Percentiles rank a stretch among this genome's conserved stretches.
phyloP scores from a whole-genome alignment of 2,888 invertebrate species.

The Caradrina clavipalpis region DNA sequence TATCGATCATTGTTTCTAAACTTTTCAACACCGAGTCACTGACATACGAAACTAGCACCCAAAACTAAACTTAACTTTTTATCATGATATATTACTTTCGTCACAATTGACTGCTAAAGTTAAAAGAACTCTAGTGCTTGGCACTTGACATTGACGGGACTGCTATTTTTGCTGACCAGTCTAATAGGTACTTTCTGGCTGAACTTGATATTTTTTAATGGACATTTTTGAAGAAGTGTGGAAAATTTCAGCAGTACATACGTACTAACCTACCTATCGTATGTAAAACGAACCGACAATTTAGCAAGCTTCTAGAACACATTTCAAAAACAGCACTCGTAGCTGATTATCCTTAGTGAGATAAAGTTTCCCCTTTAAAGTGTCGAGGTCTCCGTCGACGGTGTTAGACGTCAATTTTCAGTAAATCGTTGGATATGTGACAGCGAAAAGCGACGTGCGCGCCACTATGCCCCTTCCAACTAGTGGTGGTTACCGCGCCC shows the following conservation, averaged over 20 bases:
- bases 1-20: constrained; percentile 34
- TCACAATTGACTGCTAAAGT: constrained; percentile 23
- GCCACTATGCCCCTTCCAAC: constrained; percentile 55
- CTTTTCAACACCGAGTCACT: constrained; percentile 7
- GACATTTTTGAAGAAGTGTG: neutral
- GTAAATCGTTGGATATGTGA: constrained; percentile 82
- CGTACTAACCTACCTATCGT: neutral
- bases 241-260: neutral
- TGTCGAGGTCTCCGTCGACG: constrained; percentile 69
- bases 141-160: constrained; percentile 39
- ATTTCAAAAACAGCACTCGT: constrained; percentile 29
- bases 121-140: constrained; percentile 25
- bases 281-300: constrained; percentile 7
- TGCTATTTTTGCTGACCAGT: constrained; percentile 13
- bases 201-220: neutral
- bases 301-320: constrained; percentile 1
- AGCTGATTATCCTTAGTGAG: constrained; percentile 52
- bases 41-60: constrained; percentile 12
- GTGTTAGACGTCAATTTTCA: constrained; percentile 80
- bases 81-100: constrained; percentile 39
- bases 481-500: constrained; percentile 70
- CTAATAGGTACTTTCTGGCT: neutral
- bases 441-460: constrained; percentile 73
- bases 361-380: constrained; percentile 72
- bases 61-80: constrained; percentile 31